A percentile compares a stretch with the other conserved stretches of the same genome.
Evolutionary conservation across 2,113 vertebrate genomes (phyloP).

Genomic region (Ammodytes dubius): DNA sequence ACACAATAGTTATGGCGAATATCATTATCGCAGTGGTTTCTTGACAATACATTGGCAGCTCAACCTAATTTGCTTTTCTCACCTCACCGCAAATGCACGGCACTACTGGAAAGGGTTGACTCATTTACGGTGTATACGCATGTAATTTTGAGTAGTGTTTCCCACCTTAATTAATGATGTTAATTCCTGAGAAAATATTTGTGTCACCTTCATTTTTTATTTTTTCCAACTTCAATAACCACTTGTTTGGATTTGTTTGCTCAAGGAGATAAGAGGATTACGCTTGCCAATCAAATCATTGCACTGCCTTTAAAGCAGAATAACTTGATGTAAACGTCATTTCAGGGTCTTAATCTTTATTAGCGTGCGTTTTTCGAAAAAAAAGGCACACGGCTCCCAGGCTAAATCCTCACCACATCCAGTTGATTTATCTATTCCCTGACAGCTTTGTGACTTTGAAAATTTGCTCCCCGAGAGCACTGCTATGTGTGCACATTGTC

Average conservation of each 20-base stretch:
- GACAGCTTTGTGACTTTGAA: constrained; percentile 60
- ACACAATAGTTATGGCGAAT: constrained; percentile 28
- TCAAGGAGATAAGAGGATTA: constrained; percentile 43
- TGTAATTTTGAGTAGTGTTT: constrained; percentile 26
- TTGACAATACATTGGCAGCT: constrained; percentile 22
- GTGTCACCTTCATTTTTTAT: constrained; percentile 13
- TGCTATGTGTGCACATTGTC: constrained; percentile 38
- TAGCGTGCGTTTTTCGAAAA: constrained; percentile 23
- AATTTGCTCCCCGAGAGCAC: constrained; percentile 42
- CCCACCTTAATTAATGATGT: constrained; percentile 18
- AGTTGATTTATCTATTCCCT: constrained; percentile 57
- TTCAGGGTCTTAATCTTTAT: constrained; percentile 53
- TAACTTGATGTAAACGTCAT: constrained; percentile 28
- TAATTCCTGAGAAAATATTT: constrained; percentile 32
- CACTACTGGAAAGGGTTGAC: constrained; percentile 25
- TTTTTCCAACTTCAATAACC: neutral
- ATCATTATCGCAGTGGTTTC: constrained; percentile 36
- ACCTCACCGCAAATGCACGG: constrained; percentile 27
- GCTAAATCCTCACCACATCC: constrained; percentile 47
- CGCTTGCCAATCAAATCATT: constrained; percentile 24
- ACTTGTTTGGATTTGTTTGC: constrained; percentile 21
- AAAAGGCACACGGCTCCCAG: constrained; percentile 16
- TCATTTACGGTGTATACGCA: constrained; percentile 10
- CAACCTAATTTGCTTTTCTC: constrained; percentile 53
- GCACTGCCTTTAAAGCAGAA: constrained; percentile 3